phyloP scores from a whole-genome alignment of 2,797 vertebrate genomes.

The Neostethus bicornis region DNA sequence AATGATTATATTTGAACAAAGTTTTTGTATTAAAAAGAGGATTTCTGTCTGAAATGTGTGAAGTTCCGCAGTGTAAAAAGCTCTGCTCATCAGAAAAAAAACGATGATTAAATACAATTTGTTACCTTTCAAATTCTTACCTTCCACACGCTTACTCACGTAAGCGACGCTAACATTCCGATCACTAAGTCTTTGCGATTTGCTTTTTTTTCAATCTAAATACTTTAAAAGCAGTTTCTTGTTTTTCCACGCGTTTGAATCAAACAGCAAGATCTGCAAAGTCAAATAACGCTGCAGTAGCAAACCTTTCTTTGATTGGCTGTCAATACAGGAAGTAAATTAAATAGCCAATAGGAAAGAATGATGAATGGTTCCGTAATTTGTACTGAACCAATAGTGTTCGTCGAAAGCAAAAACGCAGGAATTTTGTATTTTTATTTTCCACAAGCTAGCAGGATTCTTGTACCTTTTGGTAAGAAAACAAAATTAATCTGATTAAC shows the following conservation, averaged over 20 bases:
- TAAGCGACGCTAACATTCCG: not conserved
- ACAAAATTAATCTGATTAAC: not conserved
- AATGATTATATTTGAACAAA: too few species aligned
- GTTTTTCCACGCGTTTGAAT: constrained; percentile 29
- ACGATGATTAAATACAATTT: too few species aligned
- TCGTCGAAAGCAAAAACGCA: not conserved
- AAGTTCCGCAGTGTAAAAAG: constrained; percentile 40
- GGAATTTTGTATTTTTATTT: constrained; percentile 74
- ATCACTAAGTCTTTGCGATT: not conserved
- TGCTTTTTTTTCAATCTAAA: constrained; percentile 21
- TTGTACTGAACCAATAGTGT: constrained; percentile 61
- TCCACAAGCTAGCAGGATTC: constrained; percentile 32
- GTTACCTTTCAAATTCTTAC: too few species aligned
- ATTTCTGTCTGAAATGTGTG: constrained; percentile 2
- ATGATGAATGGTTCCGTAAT: not conserved
- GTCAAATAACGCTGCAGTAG: constrained; percentile 80
- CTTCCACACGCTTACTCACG: not conserved
- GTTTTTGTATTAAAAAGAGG: not conserved
- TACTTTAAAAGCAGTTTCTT: not conserved
- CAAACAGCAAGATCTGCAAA: constrained; percentile 40
- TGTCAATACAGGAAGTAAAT: fast-evolving
- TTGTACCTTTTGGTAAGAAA: constrained; percentile 52
- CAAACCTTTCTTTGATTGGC: constrained; percentile 69
- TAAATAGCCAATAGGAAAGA: constrained; percentile 59
- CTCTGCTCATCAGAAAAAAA: constrained; percentile 47